Conservation (phyloP, 2,797 vertebrate species). For the Poeciliopsis gracilis region DNA sequence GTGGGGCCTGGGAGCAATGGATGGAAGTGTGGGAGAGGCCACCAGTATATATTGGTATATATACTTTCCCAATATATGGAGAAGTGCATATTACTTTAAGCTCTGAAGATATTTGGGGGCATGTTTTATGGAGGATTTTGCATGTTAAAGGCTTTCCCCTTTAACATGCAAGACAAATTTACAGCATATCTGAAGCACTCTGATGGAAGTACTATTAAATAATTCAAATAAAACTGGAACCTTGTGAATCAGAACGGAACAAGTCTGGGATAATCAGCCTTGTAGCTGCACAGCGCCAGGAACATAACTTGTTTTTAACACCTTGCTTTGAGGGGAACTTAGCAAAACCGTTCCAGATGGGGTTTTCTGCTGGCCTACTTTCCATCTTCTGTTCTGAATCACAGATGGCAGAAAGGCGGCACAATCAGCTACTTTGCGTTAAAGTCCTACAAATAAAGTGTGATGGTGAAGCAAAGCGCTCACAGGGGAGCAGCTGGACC, state of each 20-base stretch:
- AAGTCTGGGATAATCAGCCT: neutral
- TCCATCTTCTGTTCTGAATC: constrained; percentile 8
- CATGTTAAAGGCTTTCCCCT: neutral
- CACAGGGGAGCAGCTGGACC: constrained; percentile 58
- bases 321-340: constrained; percentile 3
- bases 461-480: constrained; percentile 25
- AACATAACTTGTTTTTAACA: constrained; percentile 14
- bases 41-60: no score
- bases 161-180: neutral
- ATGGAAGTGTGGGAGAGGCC: no score
- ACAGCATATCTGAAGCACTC: neutral
- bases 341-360: constrained; percentile 7
- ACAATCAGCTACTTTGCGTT: neutral
- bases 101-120: neutral
- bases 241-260: neutral
- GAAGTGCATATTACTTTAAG: neutral
- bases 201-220: neutral
- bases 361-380: constrained; percentile 12
- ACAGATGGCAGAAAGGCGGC: constrained; percentile 8
- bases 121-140: neutral
- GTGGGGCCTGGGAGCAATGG: no score
- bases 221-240: neutral
- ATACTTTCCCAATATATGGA: neutral
- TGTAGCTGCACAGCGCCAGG: neutral
- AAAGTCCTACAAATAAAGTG: constrained; percentile 10